A percentile compares a stretch with the other conserved stretches of the same genome.
These are phyloP conservation scores for Diarsia dahlii DNA, from an alignment of 2,888 invertebrate species.

Conservation along the genomic window DNA sequence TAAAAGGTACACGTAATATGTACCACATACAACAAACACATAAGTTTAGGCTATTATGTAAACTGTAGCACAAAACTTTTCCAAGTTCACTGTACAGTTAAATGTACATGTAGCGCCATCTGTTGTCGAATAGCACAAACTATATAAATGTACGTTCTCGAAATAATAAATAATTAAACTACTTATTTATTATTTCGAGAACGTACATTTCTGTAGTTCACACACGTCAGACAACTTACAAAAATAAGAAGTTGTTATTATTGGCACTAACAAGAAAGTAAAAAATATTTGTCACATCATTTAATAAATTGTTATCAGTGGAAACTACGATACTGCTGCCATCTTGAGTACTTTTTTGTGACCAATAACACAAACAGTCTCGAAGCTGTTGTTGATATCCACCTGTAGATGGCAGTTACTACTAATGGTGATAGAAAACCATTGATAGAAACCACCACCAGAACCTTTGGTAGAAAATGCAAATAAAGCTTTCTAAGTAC, in stretches of 20 bases:
- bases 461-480: no score
- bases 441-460: no score
- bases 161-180: no score
- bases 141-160: background rate
- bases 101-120: slow-evolving; percentile 63
- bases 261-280: background rate
- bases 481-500: no score
- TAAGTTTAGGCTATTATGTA: slow-evolving; percentile 35
- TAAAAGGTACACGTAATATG: slow-evolving; percentile 23
- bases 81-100: background rate
- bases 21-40: slow-evolving; percentile 24
- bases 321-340: background rate
- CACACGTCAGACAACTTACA: background rate
- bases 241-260: background rate
- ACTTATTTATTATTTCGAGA: no score
- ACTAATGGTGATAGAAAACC: background rate
- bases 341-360: slow-evolving; percentile 12
- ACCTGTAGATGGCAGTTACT: slow-evolving; percentile 28
- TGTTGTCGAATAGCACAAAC: slow-evolving; percentile 63
- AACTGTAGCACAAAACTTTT: slow-evolving; percentile 43
- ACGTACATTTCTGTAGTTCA: no score
- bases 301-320: background rate
- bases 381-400: background rate
- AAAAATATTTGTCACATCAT: background rate
- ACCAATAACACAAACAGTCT: background rate